Conservation (phyloP, 2,113 vertebrate species). For the Parus major region DNA sequence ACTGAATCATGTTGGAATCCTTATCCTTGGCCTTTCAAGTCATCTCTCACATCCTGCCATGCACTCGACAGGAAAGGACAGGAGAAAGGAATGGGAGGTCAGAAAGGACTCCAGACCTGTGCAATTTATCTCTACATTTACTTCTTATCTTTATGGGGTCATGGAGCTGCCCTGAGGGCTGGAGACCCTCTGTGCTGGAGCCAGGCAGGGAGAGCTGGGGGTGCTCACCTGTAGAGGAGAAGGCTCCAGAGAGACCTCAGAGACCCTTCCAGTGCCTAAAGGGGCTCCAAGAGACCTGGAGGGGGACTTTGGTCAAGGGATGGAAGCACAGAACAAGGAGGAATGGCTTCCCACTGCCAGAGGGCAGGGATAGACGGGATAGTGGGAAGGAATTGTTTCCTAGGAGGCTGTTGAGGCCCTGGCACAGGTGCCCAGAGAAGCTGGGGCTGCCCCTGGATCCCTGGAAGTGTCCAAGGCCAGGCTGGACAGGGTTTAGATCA, state of each 20-base stretch:
- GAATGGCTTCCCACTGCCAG: not conserved
- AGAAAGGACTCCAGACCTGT: not conserved
- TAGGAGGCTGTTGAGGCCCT: fast-evolving
- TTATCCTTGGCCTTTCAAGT: not conserved
- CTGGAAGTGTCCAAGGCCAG: not conserved
- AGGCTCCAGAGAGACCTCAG: not conserved
- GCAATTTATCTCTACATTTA: not conserved
- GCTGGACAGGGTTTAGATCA: fast-evolving
- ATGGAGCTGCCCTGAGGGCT: not conserved
- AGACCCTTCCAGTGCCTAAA: not conserved
- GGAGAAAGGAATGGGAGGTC: not conserved
- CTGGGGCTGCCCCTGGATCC: not conserved
- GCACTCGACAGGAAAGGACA: not conserved
- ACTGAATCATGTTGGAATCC: not conserved
- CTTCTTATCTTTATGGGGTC: not conserved
- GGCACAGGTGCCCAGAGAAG: not conserved
- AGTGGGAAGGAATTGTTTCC: not conserved
- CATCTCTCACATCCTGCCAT: not conserved
- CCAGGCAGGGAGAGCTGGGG: not conserved
- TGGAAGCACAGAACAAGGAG: not conserved
- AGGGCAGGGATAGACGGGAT: not conserved
- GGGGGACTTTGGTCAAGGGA: not conserved
- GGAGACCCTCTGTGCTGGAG: not conserved
- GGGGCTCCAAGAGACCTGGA: not conserved
- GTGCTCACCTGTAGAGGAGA: not conserved